These are phyloP conservation scores for Epistrophe eligans DNA, from an alignment of 2,888 invertebrate genomes.

Conservation along the genomic window DNA sequence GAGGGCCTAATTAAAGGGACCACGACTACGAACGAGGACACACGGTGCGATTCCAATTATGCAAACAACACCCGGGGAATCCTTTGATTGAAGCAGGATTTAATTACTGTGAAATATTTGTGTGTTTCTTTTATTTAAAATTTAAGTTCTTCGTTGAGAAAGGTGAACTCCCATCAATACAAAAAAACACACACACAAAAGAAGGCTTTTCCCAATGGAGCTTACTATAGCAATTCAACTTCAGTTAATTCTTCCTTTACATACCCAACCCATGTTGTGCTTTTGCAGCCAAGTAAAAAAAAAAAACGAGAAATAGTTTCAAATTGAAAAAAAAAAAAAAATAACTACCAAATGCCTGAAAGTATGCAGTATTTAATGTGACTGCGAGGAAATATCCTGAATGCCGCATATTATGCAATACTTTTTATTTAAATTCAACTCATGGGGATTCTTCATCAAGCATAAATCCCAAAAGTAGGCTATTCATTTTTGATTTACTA, in stretches of 20 bases:
- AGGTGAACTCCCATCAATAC: neutral
- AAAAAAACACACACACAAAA: neutral
- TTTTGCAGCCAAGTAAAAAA: too few relatives aligned
- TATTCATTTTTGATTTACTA: neutral
- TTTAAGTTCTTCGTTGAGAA: neutral
- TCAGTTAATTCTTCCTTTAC: too few relatives aligned
- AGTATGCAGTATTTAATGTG: neutral
- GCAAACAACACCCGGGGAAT: constrained; percentile 69
- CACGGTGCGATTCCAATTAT: constrained; percentile 72
- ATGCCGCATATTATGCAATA: neutral
- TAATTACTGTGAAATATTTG: constrained; percentile 61
- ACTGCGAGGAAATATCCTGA: neutral
- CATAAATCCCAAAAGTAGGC: neutral
- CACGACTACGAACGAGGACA: constrained; percentile 29
- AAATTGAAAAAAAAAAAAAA: neutral
- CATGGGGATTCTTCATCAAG: neutral
- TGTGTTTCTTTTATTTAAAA: neutral
- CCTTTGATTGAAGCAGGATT: constrained; percentile 56
- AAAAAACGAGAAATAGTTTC: too few relatives aligned
- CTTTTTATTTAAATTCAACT: neutral
- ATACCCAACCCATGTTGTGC: too few relatives aligned
- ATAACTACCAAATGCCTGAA: neutral
- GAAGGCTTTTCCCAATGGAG: neutral
- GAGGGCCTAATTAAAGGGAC: constrained; percentile 71
- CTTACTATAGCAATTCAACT: neutral